Conservation (phyloP, 2,797 vertebrate genomes). For the Enteromius afrohamiltoni region DNA sequence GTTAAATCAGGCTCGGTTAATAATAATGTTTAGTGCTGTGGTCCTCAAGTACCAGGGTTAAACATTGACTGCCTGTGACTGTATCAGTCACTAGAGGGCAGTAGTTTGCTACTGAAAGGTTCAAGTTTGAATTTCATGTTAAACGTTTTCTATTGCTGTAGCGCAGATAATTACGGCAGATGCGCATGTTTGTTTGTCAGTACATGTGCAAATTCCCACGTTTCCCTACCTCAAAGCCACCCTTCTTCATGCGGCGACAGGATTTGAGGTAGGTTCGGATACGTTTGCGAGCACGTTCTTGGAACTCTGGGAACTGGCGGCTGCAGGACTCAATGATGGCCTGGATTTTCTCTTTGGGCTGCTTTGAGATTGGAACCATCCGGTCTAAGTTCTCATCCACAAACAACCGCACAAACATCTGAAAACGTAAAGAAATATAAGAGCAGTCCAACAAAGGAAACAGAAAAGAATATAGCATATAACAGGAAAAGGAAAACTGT, state of each 20-base stretch:
- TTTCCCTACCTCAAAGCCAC: constrained; percentile 89
- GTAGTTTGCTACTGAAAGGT: not conserved
- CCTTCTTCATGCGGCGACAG: constrained; percentile 98
- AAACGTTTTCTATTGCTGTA: not conserved
- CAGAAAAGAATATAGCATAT: not conserved
- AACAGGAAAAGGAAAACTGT: not conserved
- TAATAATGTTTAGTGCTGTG: constrained; percentile 4
- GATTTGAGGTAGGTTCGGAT: constrained; percentile 99
- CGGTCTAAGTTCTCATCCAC: constrained; percentile 99
- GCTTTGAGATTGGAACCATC: constrained; percentile 99
- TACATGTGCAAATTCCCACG: not conserved
- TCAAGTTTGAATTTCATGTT: not conserved
- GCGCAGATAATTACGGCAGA: not conserved
- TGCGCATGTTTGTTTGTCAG: not conserved
- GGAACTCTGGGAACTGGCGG: constrained; percentile 97
- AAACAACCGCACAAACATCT: constrained; percentile 95
- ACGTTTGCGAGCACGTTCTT: constrained; percentile 95
- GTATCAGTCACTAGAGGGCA: constrained; percentile 29
- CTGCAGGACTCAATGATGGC: constrained; percentile 98
- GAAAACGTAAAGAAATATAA: constrained; percentile 52
- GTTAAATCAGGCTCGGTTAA: not conserved
- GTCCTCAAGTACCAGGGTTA: not conserved
- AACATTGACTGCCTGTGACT: not conserved
- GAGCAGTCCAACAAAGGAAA: constrained; percentile 49
- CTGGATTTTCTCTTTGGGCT: constrained; percentile 99